Percentiles rank a stretch among this genome's conserved stretches.
These are phyloP conservation scores for Antidorcas marsupialis DNA, from an alignment of 2,113 vertebrate species.

Conservation along the genomic window DNA sequence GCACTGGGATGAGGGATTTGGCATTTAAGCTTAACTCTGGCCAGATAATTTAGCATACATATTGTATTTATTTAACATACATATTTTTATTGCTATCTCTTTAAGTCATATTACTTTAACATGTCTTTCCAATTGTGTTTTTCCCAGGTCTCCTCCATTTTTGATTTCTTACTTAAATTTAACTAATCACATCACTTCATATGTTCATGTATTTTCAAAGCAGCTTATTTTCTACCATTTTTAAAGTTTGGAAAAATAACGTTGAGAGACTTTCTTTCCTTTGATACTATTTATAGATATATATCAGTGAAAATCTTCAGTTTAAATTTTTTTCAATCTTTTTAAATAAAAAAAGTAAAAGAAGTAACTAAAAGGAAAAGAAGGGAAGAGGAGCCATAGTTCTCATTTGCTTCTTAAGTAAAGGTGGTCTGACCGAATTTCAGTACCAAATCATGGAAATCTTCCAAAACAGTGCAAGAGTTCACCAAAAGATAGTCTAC, in stretches of 20 bases:
- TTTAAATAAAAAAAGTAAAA: neutral
- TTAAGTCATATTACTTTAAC: neutral
- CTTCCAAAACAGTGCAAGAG: neutral
- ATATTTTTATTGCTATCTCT: neutral
- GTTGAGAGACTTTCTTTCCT: neutral
- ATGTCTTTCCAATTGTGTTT: slow-evolving; percentile 9
- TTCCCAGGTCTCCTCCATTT: neutral
- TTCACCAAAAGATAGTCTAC: neutral
- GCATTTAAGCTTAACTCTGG: neutral
- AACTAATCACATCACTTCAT: neutral
- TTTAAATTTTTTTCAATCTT: neutral
- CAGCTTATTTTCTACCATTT: neutral
- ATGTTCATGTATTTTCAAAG: neutral
- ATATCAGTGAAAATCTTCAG: neutral
- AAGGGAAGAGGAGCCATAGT: neutral
- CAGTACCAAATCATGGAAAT: neutral
- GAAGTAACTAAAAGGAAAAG: neutral
- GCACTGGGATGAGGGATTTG: neutral
- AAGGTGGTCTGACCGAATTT: neutral
- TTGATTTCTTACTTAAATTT: neutral
- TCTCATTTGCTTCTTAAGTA: neutral
- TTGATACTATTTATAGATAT: neutral
- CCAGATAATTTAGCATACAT: neutral
- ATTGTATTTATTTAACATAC: neutral
- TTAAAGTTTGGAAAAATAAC: neutral